Evolutionary conservation across 2,113 vertebrate genomes (phyloP).

Genomic region (Periophthalmodon schlosseri): DNA sequence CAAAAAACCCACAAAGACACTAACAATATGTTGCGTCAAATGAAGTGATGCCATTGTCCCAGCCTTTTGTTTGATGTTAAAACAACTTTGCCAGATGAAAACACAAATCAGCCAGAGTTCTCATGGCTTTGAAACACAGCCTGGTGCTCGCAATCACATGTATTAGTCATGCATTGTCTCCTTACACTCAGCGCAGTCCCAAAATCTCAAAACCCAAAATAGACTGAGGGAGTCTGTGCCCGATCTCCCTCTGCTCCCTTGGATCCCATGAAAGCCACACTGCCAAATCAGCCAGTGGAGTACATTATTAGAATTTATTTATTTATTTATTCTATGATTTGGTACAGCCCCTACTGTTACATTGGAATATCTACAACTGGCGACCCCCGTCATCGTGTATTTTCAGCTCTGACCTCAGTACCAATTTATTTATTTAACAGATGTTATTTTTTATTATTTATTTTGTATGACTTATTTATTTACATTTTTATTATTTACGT

Average conservation of each 20-base stretch:
- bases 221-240: neutral
- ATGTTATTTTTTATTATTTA: neutral
- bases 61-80: conserved; percentile 20
- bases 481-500: neutral
- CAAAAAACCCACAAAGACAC: neutral
- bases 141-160: neutral
- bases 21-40: conserved; percentile 30
- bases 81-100: conserved; percentile 15
- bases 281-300: neutral
- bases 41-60: conserved; percentile 10
- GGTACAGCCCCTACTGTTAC: neutral
- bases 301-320: neutral
- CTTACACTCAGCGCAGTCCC: neutral
- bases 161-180: neutral
- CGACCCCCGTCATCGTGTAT: neutral
- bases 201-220: neutral
- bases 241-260: neutral
- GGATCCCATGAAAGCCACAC: neutral
- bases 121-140: neutral
- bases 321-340: neutral
- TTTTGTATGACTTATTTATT: too few relatives aligned
- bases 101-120: neutral
- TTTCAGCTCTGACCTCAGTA: neutral
- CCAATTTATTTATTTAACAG: neutral
- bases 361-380: neutral